Evolutionary conservation across 2,113 vertebrate genomes (phyloP), one percentile per base, ranked within the genome.

Genomic region (Pteronura brasiliensis): DNA sequence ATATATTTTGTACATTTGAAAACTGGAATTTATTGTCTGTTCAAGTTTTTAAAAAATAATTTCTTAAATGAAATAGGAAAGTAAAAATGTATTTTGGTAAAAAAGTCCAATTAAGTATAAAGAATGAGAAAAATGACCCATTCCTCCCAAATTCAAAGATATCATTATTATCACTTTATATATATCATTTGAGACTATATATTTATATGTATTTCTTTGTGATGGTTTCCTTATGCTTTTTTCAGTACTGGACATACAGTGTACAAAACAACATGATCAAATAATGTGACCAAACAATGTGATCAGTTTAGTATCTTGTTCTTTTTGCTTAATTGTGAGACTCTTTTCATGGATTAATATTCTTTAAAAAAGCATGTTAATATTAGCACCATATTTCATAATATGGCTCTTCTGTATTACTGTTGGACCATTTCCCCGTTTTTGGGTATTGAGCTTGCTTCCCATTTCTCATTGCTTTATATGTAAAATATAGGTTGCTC

Each of bases 61-160:
- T 31, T 95, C 59, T 61, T 86, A 49, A 90, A 80, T 88, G 29
- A 57, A 57, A 42, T 88, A 65, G 95, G 42, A 80, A 81, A 80
- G 55, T 79, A 90, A 90, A 93, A 76, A 36, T 89, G 20, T 92
- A 20, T 49, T 93, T 94, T 97, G 77, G 12, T 7, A 55, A 57
- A 47, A 93, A 93, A 86, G 71, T 36, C 23, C 8, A 47, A 13
- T 36, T 36, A 81, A 61, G 11, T 89, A 20, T 77, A 93, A 42
- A 81, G 44, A 92, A 36, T 88, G 21, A 88, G n/a, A 69, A 95
- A 95, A 84, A 77, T 81, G 49, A 72, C 61, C 17, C 1, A 42
- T 89, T 89, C 7, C 31, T 3, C 14, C 3, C 13, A 36, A 69
- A n/a, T 88, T 49, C 31, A 82, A 52, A 84, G 31, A 25, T 89